These are phyloP conservation scores for Megastigmus dorsalis DNA, from an alignment of 2,888 invertebrate species.

Conservation along the genomic window DNA sequence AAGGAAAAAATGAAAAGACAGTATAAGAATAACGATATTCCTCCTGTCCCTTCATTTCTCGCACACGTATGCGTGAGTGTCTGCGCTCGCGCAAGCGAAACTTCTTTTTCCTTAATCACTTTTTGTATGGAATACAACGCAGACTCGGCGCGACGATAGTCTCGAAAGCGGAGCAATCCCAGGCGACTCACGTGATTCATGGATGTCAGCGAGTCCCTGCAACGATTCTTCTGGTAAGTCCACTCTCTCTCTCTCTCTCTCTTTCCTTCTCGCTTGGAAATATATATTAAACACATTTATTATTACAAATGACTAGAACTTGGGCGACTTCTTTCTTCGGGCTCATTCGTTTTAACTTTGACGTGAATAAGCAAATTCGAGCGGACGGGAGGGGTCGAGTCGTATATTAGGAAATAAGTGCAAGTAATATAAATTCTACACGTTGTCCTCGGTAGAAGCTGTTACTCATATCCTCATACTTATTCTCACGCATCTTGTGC, in stretches of 20 bases:
- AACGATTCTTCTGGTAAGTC: slow-evolving; percentile 60
- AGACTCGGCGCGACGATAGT: slow-evolving; percentile 66
- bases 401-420: too few species aligned
- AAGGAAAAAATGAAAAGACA: not conserved
- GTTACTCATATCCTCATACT: too few species aligned
- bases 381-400: too few species aligned
- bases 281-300: slow-evolving; percentile 5
- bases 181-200: slow-evolving; percentile 66
- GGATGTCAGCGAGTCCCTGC: slow-evolving; percentile 57
- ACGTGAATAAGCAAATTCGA: slow-evolving; percentile 8
- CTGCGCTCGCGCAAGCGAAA: not conserved
- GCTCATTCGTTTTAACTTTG: slow-evolving; percentile 12
- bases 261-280: not conserved
- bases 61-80: not conserved
- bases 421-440: too few species aligned
- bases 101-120: slow-evolving; percentile 52
- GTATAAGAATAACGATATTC: slow-evolving; percentile 36
- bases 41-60: not conserved
- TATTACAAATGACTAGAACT: not conserved
- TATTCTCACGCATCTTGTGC: too few species aligned
- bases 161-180: slow-evolving; percentile 49
- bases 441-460: too few species aligned
- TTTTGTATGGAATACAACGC: slow-evolving; percentile 25
- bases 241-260: not conserved
- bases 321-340: not conserved